phyloP scores from a whole-genome alignment of 2,888 invertebrate species.

The Meta bourneti region DNA sequence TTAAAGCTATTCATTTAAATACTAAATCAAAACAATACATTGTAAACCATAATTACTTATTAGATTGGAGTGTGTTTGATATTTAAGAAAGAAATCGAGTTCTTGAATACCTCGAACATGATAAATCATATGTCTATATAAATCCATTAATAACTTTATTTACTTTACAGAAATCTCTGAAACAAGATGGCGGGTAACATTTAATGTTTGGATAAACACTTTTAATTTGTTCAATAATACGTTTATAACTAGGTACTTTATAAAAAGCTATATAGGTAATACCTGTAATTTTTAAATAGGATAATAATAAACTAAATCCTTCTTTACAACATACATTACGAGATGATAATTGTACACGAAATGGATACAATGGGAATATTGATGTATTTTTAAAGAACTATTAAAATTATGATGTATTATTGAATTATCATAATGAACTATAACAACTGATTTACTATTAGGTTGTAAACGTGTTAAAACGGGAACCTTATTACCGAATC shows the following conservation, averaged over 20 bases:
- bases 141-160: slow-evolving; percentile 45
- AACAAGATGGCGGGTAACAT: slow-evolving; percentile 23
- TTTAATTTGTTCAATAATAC: neutral
- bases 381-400: neutral
- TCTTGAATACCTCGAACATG: slow-evolving; percentile 9
- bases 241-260: slow-evolving; percentile 13
- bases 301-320: neutral
- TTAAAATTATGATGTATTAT: no score
- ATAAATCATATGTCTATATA: slow-evolving; percentile 22
- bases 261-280: slow-evolving; percentile 28
- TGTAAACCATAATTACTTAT: slow-evolving; percentile 10
- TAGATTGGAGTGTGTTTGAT: slow-evolving; percentile 12
- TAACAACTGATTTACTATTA: neutral
- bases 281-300: slow-evolving; percentile 15
- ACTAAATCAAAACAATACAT: slow-evolving; percentile 3
- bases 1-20: neutral
- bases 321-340: slow-evolving; percentile 19
- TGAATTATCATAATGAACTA: slow-evolving; percentile 22
- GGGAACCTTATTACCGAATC: slow-evolving; percentile 9
- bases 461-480: neutral
- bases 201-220: slow-evolving; percentile 1
- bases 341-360: neutral
- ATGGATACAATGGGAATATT: slow-evolving; percentile 13
- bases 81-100: slow-evolving; percentile 20
- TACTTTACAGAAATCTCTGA: slow-evolving; percentile 25